Base-by-base conservation (phyloP, 2,888 invertebrate genomes). In the Cheilosia grossa region DNA sequence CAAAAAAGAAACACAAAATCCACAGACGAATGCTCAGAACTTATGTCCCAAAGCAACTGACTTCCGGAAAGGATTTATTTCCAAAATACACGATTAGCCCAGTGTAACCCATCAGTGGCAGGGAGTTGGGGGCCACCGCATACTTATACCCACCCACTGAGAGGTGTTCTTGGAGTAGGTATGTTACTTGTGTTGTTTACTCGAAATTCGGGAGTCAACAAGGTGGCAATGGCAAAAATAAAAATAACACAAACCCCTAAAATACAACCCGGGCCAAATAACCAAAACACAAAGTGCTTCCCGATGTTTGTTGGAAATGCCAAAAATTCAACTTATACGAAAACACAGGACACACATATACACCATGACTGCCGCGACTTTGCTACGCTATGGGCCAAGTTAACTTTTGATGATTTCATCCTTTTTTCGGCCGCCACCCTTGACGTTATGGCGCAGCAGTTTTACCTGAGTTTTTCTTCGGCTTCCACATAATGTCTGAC, bases 11-110 rank as follows among this genome's bases (percentile, higher is more conserved):
- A 33, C 37, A 51, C 63, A 69, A 56, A 58, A 51, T 61, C 30
- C 53, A n/a, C 64, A 86, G 77, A 81, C 86, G 33, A 86, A 86
- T 82, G 77, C 82, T 82, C 81, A 82, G 73, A 82, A 82, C 82
- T 86, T 86, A 70, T 86, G 86, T 86, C 86, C 73, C 77, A 86
- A 73, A 82, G 78, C 82, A 86, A 82, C 73, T 69, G 78, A 78
- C 86, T 86, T 86, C 86, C 86, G 86, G 82, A 86, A 82, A 64
- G 82, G 86, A 86, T 86, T 86, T 86, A 82, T 86, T 82, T 82
- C 63, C 78, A 82, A 86, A 86, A 78, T 78, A 86, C 82, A 86
- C 82, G 86, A 86, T 86, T 86, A 86, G 82, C 67, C 61, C 58
- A 53, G 63, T 80, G 59, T 66, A 53, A 44, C 27, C 49, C 19